These are phyloP conservation scores for Tachina fera DNA, from an alignment of 2,888 invertebrate genomes.

Conservation along the genomic window DNA sequence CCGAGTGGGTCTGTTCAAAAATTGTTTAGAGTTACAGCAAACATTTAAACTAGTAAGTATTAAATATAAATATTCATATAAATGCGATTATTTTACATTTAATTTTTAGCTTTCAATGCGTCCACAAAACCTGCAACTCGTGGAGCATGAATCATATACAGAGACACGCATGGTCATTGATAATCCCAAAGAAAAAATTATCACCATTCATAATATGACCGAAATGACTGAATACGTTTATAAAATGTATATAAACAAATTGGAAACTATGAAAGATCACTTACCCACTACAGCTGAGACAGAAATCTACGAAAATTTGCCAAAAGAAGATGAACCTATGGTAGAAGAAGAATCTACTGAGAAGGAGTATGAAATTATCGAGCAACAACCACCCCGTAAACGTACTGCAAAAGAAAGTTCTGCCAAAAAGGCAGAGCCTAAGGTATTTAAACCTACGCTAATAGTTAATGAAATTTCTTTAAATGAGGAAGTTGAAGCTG, in stretches of 20 bases:
- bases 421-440: conserved; percentile 58
- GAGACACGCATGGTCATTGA: conserved; percentile 85
- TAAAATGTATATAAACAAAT: conserved; percentile 92
- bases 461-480: conserved; percentile 84
- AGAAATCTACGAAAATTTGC: conserved; percentile 81
- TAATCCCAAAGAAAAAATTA: conserved; percentile 78
- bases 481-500: conserved; percentile 72
- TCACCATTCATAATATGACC: conserved; percentile 86
- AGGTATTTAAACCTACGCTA: conserved; percentile 79
- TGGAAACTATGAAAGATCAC: conserved; percentile 85
- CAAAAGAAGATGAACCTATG: conserved; percentile 80
- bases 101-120: conserved; percentile 89
- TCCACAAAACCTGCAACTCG: conserved; percentile 90
- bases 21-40: conserved; percentile 98
- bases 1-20: conserved; percentile 94
- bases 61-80: background rate
- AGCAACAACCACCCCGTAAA: conserved; percentile 61
- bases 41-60: conserved; percentile 92
- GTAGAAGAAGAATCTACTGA: background rate
- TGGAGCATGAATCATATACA: conserved; percentile 92
- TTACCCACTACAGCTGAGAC: conserved; percentile 76
- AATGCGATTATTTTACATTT: background rate
- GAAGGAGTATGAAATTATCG: conserved; percentile 33
- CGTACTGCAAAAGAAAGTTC: conserved; percentile 64
- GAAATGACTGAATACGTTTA: conserved; percentile 98